These are phyloP conservation scores for Stenodema calcarata DNA, from an alignment of 2,888 invertebrate genomes.

Conservation along the genomic window DNA sequence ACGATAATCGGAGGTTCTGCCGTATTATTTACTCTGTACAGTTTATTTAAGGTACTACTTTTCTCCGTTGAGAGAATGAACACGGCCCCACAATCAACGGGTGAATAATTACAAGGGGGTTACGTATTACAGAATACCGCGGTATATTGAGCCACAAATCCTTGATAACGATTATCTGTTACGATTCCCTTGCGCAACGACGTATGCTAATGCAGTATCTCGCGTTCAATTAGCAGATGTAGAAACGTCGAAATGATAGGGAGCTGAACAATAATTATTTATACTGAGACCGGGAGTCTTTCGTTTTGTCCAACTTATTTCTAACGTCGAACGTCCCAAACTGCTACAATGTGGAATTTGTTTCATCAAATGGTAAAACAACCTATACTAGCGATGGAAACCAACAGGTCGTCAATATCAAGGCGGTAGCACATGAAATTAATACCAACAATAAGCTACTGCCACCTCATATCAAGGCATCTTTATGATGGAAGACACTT, in stretches of 20 bases:
- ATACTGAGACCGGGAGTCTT: too few species aligned
- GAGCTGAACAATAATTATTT: neutral
- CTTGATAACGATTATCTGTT: slow-evolving; percentile 12
- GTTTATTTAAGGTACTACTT: too few species aligned
- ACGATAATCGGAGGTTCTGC: neutral
- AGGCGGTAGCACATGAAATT: too few species aligned
- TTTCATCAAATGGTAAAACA: too few species aligned
- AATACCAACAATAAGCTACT: too few species aligned
- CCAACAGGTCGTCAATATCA: too few species aligned
- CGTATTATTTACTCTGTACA: neutral
- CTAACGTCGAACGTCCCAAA: too few species aligned
- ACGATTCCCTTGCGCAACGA: slow-evolving; percentile 3
- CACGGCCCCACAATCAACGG: neutral
- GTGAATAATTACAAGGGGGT: neutral
- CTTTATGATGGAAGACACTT: neutral
- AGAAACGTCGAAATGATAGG: neutral
- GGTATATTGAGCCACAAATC: slow-evolving; percentile 6
- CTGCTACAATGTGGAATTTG: too few species aligned
- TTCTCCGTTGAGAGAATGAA: neutral
- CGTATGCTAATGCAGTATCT: neutral
- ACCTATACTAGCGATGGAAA: too few species aligned
- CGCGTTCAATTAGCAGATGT: neutral
- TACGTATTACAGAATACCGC: neutral
- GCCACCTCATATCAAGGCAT: too few species aligned
- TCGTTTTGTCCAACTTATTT: too few species aligned